Percentiles rank a stretch among this genome's conserved stretches.
Evolutionary conservation across 2,113 vertebrate species (phyloP).

Genomic region (Hemiprocne comata): DNA sequence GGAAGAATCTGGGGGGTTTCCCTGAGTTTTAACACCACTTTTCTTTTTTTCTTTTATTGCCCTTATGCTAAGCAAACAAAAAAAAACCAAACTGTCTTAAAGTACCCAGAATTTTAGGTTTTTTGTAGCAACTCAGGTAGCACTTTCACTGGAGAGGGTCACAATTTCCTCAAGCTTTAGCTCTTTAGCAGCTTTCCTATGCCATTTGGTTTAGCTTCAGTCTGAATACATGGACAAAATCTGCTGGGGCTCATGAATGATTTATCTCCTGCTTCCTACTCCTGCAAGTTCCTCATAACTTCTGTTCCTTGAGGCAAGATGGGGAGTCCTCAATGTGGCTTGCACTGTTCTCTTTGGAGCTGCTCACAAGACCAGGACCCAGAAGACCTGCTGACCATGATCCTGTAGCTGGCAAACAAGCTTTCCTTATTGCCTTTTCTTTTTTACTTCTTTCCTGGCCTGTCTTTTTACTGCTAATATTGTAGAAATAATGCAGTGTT

Average conservation of each 20-base stretch:
- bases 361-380: not conserved
- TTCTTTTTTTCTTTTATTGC: not conserved
- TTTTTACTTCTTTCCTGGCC: too few species aligned
- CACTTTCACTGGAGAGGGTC: not conserved
- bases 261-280: not conserved
- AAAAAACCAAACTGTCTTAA: not conserved
- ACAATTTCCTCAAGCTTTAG: not conserved
- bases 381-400: accelerated
- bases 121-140: not conserved
- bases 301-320: not conserved
- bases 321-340: not conserved
- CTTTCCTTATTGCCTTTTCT: not conserved
- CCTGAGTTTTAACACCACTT: not conserved
- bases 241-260: not conserved
- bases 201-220: not conserved
- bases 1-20: not conserved
- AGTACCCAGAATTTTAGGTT: not conserved
- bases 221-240: not conserved
- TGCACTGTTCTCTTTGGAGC: not conserved
- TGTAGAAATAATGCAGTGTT: not conserved
- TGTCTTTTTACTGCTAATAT: not conserved
- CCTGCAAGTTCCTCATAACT: not conserved
- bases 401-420: not conserved
- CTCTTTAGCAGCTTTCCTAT: not conserved
- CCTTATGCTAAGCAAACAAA: not conserved